These are phyloP conservation scores for Delphinus delphis DNA, from an alignment of 2,113 vertebrate genomes.

Conservation along the genomic window DNA sequence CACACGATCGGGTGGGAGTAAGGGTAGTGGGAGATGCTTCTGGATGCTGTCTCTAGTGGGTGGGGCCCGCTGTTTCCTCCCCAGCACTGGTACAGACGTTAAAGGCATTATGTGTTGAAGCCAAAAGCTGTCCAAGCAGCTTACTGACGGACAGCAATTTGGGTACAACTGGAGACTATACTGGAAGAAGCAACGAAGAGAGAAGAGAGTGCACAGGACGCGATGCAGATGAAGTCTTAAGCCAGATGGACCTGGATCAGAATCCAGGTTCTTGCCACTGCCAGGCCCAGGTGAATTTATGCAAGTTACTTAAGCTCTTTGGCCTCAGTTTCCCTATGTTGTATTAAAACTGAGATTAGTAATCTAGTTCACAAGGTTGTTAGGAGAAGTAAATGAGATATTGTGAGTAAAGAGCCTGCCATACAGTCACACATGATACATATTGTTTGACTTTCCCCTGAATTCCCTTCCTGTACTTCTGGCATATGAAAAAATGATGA, in stretches of 20 bases:
- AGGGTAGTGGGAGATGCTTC: neutral
- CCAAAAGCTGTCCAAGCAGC: neutral
- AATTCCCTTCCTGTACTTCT: neutral
- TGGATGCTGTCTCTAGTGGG: neutral
- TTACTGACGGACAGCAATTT: neutral
- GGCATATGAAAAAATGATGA: neutral
- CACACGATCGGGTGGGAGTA: neutral
- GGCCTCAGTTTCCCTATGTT: neutral
- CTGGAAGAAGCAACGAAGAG: neutral
- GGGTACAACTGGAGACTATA: neutral
- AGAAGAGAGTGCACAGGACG: neutral
- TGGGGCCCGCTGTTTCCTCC: neutral
- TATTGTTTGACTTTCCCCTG: neutral
- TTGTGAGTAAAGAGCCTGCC: neutral
- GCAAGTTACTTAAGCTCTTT: neutral
- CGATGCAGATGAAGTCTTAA: neutral
- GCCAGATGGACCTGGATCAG: neutral
- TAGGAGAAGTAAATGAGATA: neutral
- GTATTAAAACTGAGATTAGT: neutral
- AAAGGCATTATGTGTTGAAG: neutral
- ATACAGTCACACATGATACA: neutral
- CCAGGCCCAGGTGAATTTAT: neutral
- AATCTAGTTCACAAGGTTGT: neutral
- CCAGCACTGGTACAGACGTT: neutral
- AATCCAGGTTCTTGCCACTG: neutral